A percentile compares a stretch with the other conserved stretches of the same genome.
phyloP scores from a whole-genome alignment of 2,113 vertebrate genomes.

The Urocolius indicus region DNA sequence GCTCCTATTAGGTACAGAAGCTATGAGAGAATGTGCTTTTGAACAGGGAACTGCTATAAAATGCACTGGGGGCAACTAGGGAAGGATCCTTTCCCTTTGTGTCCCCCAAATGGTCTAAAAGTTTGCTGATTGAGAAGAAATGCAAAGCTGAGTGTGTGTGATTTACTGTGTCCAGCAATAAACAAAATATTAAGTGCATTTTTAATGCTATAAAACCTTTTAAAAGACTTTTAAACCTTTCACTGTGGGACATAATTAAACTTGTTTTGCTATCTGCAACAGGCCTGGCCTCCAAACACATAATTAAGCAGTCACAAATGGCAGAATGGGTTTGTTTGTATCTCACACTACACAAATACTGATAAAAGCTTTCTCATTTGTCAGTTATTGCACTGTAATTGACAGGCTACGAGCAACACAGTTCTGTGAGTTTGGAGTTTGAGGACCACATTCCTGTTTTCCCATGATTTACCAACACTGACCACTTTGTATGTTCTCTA shows the following conservation, averaged over 20 bases:
- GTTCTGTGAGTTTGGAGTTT: neutral
- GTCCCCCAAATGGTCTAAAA: neutral
- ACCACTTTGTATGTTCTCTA: neutral
- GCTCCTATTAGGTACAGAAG: neutral
- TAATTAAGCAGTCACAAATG: slow-evolving; percentile 39
- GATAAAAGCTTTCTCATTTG: slow-evolving; percentile 45
- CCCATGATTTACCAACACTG: neutral
- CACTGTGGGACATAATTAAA: slow-evolving; percentile 5
- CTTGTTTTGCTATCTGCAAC: slow-evolving; percentile 33
- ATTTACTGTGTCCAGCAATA: neutral
- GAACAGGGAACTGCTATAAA: neutral
- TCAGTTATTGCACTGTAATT: neutral
- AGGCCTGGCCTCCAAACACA: neutral
- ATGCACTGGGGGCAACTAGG: neutral
- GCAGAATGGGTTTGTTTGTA: slow-evolving; percentile 29
- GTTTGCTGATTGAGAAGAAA: neutral
- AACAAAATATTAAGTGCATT: slow-evolving; percentile 8
- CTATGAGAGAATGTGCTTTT: neutral
- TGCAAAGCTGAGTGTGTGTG: neutral
- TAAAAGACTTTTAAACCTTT: slow-evolving; percentile 11
- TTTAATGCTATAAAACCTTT: slow-evolving; percentile 32
- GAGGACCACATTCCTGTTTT: neutral
- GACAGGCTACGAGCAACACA: neutral
- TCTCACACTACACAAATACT: neutral
- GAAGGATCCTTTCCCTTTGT: neutral